phyloP scores from a whole-genome alignment of 2,113 vertebrate genomes.

The Channa maculata region DNA sequence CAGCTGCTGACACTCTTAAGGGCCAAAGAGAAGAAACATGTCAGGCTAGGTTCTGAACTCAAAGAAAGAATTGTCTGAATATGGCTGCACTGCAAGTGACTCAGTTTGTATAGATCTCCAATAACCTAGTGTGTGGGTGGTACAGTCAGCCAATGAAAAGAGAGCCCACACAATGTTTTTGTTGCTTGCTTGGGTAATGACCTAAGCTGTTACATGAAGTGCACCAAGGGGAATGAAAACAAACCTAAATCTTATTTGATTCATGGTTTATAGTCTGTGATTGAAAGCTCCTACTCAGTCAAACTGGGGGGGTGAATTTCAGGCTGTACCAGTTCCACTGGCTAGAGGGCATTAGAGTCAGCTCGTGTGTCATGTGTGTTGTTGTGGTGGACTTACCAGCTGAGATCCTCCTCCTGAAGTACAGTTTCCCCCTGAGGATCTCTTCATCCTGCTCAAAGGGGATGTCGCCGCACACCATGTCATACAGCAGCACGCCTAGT shows the following conservation, averaged over 20 bases:
- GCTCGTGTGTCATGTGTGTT: not conserved
- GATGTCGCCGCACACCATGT: conserved; percentile 99
- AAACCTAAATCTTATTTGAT: not conserved
- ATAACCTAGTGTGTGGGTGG: conserved; percentile 6
- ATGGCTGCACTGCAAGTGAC: not conserved
- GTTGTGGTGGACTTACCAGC: conserved; percentile 83
- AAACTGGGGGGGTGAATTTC: not conserved
- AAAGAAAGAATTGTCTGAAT: not conserved
- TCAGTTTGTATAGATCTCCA: conserved; percentile 26
- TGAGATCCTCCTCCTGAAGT: conserved; percentile 94
- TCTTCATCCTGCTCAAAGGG: conserved; percentile 98
- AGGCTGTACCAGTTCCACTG: conserved; percentile 31
- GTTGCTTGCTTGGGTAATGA: not conserved
- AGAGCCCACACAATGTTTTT: conserved; percentile 9
- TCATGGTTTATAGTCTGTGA: conserved; percentile 7
- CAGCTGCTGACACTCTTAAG: conserved; percentile 94
- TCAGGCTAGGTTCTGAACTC: not conserved
- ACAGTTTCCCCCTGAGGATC: conserved; percentile 91
- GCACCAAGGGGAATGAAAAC: not conserved
- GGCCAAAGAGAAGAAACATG: not conserved
- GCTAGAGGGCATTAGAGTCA: conserved; percentile 71
- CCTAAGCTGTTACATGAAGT: conserved; percentile 30
- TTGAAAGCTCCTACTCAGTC: not conserved
- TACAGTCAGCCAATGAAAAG: conserved; percentile 17
- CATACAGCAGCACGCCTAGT: conserved; percentile 94